A percentile compares a stretch with the other conserved stretches of the same genome.
Evolutionary conservation across 1,140 invertebrate genomes (phyloP).

Genomic region (Hyles euphorbiae): DNA sequence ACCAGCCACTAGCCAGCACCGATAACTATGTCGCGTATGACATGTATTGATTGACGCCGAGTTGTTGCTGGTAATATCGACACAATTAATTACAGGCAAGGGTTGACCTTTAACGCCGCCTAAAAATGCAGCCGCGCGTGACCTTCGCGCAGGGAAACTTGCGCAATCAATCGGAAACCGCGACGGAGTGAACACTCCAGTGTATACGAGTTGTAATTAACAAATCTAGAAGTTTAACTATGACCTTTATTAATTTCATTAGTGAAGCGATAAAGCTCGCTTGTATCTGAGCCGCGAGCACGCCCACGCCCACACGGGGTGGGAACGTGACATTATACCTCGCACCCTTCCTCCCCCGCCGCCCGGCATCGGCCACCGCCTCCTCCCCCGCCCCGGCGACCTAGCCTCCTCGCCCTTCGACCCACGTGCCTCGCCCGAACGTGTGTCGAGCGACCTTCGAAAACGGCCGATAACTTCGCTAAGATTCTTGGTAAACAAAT

Average conservation of each 20-base stretch:
- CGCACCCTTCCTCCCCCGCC: slow-evolving; percentile 11
- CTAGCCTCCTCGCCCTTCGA: slow-evolving; percentile 1
- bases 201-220: not conserved
- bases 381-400: not conserved
- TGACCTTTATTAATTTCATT: slow-evolving; percentile 29
- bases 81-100: no score
- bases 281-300: slow-evolving; percentile 15
- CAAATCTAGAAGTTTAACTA: slow-evolving; percentile 10
- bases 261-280: slow-evolving; percentile 18
- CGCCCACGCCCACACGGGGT: slow-evolving; percentile 28
- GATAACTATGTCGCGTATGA: no score
- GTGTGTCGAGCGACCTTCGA: slow-evolving; percentile 16
- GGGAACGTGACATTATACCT: slow-evolving; percentile 25
- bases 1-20: no score
- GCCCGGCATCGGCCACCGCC: slow-evolving; percentile 6
- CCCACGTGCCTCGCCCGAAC: slow-evolving; percentile 25
- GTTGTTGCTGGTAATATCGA: no score
- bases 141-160: no score
- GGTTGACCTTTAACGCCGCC: no score
- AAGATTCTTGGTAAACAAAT: slow-evolving; percentile 28
- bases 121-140: no score
- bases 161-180: no score
- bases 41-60: no score
- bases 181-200: no score
- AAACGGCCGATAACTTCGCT: slow-evolving; percentile 6